Evolutionary conservation across 1,140 invertebrate species (phyloP).

Genomic region (Dreissena polymorpha): DNA sequence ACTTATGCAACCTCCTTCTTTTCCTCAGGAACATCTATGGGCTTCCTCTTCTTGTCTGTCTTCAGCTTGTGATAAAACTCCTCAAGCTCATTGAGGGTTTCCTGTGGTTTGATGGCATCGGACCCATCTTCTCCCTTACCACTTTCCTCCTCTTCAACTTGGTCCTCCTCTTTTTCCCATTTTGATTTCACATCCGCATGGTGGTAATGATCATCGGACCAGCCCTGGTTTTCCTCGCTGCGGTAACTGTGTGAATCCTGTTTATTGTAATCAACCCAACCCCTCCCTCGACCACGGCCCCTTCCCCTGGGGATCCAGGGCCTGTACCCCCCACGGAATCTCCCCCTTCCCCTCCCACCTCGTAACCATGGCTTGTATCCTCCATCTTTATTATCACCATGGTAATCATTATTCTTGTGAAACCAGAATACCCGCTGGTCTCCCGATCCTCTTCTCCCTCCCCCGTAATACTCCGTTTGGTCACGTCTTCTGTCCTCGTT

Average conservation of each 20-base stretch:
- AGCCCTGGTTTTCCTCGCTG: too few species aligned
- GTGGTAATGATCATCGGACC: too few species aligned
- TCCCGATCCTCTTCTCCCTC: slow-evolving; percentile 7
- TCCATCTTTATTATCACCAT: neutral
- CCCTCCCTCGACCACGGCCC: too few species aligned
- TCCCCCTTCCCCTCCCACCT: too few species aligned
- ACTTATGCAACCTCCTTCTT: too few species aligned
- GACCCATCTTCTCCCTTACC: neutral
- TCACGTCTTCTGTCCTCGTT: neutral
- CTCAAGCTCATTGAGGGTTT: slow-evolving; percentile 61
- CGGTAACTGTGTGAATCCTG: too few species aligned
- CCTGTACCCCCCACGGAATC: too few species aligned
- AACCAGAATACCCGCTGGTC: slow-evolving; percentile 11
- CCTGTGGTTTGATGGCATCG: neutral
- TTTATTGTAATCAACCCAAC: too few species aligned
- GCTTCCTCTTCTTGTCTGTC: slow-evolving; percentile 52
- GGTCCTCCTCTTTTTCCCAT: neutral
- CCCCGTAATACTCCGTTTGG: neutral
- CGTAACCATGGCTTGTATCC: neutral
- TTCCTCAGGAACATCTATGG: neutral
- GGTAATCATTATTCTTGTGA: neutral
- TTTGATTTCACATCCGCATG: neutral
- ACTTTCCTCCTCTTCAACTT: neutral
- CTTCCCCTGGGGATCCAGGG: too few species aligned
- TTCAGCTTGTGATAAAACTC: slow-evolving; percentile 66